These are phyloP conservation scores for Petrocephalus zakoni DNA, from an alignment of 2,113 vertebrate species.

Conservation along the genomic window DNA sequence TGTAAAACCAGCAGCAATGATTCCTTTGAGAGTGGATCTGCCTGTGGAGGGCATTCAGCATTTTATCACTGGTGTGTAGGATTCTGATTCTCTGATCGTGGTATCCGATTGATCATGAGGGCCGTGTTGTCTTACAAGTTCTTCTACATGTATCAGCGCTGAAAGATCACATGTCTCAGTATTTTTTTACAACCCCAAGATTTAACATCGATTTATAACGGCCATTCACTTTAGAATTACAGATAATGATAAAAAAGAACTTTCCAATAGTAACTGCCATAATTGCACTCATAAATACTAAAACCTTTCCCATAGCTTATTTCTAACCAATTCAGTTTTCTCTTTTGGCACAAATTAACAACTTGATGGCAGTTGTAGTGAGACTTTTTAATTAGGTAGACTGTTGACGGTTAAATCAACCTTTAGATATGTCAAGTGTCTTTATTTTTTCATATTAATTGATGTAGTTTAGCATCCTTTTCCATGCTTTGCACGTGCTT, in stretches of 20 bases:
- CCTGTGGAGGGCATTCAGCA: constrained; percentile 36
- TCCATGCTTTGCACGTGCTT: constrained; percentile 11
- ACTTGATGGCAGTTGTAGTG: neutral
- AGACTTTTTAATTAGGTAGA: neutral
- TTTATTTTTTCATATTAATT: neutral
- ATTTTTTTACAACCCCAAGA: neutral
- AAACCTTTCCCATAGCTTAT: neutral
- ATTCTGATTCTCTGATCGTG: constrained; percentile 31
- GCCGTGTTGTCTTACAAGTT: neutral
- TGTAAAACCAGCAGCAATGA: constrained; percentile 53
- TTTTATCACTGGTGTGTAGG: constrained; percentile 52
- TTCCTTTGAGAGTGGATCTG: constrained; percentile 49
- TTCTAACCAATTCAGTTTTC: neutral
- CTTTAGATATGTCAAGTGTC: neutral
- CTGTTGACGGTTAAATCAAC: neutral
- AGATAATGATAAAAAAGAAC: neutral
- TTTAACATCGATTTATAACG: neutral
- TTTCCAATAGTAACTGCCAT: neutral
- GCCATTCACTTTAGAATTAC: neutral
- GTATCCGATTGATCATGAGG: neutral
- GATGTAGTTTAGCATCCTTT: neutral
- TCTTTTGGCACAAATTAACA: neutral
- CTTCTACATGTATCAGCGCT: neutral
- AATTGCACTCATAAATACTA: neutral
- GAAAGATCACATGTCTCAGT: neutral